Base-by-base conservation (phyloP, 2,797 vertebrate species). In the Zenarchopterus dispar region DNA sequence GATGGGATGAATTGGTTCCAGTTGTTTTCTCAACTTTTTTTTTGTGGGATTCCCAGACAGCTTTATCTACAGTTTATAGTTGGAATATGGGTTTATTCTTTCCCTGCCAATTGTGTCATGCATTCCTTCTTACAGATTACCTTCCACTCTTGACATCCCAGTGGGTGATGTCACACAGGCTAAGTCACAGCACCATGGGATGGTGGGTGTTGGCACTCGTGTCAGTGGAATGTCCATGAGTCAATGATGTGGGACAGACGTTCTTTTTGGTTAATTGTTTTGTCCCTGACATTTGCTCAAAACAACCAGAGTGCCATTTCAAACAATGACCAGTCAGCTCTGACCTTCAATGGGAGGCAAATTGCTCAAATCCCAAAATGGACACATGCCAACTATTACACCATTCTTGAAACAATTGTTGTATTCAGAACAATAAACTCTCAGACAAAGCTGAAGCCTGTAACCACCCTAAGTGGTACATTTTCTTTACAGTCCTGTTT, bases 341-440 rank as follows among this genome's bases (percentile, higher is more conserved):
- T 79, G 88, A 86, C 88, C 85, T 90, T 90, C 26, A 19, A 63
- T 81, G 82, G 84, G 80, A 88, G 84, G 75, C 67, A 67, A 75
- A 82, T 47, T 66, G 68, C 62, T 84, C 61, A 77, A 77, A 82
- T 85, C 85, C 75, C 82, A 84, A 56, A 50, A 67, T 59, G 74
- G 49, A 49, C 42, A n/a, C 21, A 21, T 50, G 85, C 86, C 88
- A 88, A 73, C 72, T 47, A 72, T 90, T 79, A 82, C 85, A 75
- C 49, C 71, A 82, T 54, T 70, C 62, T 67, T 49, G 21, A 67
- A 77, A 83, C 78, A 87, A 78, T 81, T 46, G 31, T 15, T 70
- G 53, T 62, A 73, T 84, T 87, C 43, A 84, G 73, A 70, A 69
- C 53, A 71, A 66, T 68, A 65, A 70, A 39, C 45, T 51, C 56